phyloP scores from a whole-genome alignment of 2,113 vertebrate genomes.

The Gymnobelideus leadbeateri region DNA sequence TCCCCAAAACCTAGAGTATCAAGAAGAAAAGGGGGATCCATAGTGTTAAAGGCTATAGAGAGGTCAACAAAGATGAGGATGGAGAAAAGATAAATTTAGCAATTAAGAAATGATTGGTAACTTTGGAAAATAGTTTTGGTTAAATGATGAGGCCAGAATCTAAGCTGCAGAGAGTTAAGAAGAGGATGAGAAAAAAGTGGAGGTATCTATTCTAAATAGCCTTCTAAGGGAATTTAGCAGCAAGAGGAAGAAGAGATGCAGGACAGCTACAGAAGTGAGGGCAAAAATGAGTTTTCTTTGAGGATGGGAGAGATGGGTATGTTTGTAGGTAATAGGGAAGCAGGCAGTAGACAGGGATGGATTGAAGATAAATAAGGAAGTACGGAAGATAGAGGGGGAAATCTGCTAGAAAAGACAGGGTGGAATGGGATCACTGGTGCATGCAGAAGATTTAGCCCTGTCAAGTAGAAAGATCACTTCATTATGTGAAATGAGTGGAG shows the following conservation, averaged over 20 bases:
- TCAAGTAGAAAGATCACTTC: background rate
- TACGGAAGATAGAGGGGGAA: background rate
- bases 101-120: background rate
- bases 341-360: background rate
- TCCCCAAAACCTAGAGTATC: background rate
- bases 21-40: background rate
- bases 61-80: background rate
- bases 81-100: background rate
- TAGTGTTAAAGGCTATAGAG: background rate
- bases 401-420: background rate
- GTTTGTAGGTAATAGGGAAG: background rate
- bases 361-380: background rate
- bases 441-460: background rate
- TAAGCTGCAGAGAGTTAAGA: background rate
- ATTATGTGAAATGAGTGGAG: background rate
- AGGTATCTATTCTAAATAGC: background rate
- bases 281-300: background rate
- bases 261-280: background rate
- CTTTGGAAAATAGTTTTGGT: background rate
- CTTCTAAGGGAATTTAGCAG: background rate
- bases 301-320: background rate
- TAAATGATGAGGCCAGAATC: background rate
- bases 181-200: background rate
- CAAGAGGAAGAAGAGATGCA: background rate
- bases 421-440: background rate